A percentile compares a stretch with the other conserved stretches of the same genome.
Conservation (phyloP, 2,888 invertebrate genomes). For the Prenolepis imparis region DNA sequence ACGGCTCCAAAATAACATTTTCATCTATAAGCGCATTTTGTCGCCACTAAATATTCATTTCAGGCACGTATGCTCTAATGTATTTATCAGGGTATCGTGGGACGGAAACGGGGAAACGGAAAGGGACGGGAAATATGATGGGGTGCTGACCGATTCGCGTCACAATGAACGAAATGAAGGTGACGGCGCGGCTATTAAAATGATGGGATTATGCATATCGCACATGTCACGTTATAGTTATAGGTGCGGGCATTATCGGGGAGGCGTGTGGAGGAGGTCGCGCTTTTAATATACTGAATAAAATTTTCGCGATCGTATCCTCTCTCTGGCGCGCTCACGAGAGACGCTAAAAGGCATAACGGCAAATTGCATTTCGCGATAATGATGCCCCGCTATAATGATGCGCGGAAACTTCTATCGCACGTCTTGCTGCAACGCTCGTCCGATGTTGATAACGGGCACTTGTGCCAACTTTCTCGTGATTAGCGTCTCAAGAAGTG, state of each 20-base stretch:
- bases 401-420: slow-evolving; percentile 62
- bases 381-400: slow-evolving; percentile 66
- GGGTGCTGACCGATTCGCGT: slow-evolving; percentile 50
- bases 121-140: slow-evolving; percentile 55
- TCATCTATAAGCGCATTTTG: slow-evolving; percentile 43
- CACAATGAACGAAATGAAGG: slow-evolving; percentile 54
- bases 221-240: slow-evolving; percentile 64
- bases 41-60: slow-evolving; percentile 52
- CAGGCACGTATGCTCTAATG: slow-evolving; percentile 50
- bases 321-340: slow-evolving; percentile 37
- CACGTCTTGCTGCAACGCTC: slow-evolving; percentile 17
- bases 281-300: slow-evolving; percentile 70
- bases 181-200: slow-evolving; percentile 67
- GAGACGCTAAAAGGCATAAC: slow-evolving; percentile 63
- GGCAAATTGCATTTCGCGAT: slow-evolving; percentile 67
- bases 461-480: slow-evolving; percentile 41
- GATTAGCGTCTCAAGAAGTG: slow-evolving; percentile 47
- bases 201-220: slow-evolving; percentile 69
- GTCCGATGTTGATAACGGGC: slow-evolving; percentile 38
- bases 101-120: not conserved
- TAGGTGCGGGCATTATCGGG: slow-evolving; percentile 59
- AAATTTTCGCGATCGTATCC: slow-evolving; percentile 62
- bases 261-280: not conserved
- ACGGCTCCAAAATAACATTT: slow-evolving; percentile 45
- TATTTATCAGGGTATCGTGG: slow-evolving; percentile 36